Conservation (phyloP, 2,888 invertebrate species). For the Aelia acuminata region DNA sequence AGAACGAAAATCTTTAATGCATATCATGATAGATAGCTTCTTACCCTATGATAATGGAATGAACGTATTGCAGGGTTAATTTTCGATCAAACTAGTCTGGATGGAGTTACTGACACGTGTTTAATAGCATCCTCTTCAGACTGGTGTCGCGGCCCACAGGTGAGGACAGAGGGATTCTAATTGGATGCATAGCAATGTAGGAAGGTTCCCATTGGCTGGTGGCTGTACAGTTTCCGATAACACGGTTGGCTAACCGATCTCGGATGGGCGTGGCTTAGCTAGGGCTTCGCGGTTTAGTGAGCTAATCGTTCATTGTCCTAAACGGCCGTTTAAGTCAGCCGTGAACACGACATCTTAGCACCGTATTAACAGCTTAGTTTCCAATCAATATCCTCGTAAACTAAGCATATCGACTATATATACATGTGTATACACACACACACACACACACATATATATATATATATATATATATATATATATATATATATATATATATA, state of each 20-base stretch:
- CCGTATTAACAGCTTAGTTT: not conserved
- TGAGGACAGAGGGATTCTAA: not conserved
- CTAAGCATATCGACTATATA: not conserved
- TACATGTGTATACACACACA: too few relatives aligned
- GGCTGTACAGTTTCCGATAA: constrained; percentile 14
- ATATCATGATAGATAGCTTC: too few relatives aligned
- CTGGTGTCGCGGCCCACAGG: not conserved
- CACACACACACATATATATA: too few relatives aligned
- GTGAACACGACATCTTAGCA: not conserved
- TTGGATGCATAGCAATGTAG: not conserved
- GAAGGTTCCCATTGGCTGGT: not conserved
- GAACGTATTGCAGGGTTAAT: too few relatives aligned
- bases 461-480: not conserved
- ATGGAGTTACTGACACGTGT: too few relatives aligned
- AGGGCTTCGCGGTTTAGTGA: not conserved
- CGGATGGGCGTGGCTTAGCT: not conserved
- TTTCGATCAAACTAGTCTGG: too few relatives aligned
- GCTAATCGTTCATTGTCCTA: not conserved
- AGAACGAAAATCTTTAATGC: too few relatives aligned
- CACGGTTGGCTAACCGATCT: not conserved
- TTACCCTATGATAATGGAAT: too few relatives aligned
- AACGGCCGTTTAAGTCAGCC: not conserved
- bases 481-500: too few relatives aligned
- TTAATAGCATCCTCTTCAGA: not conserved
- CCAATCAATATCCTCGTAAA: not conserved